These are phyloP conservation scores for Oreotrochilus melanogaster DNA, from an alignment of 2,113 vertebrate species.

Conservation along the genomic window DNA sequence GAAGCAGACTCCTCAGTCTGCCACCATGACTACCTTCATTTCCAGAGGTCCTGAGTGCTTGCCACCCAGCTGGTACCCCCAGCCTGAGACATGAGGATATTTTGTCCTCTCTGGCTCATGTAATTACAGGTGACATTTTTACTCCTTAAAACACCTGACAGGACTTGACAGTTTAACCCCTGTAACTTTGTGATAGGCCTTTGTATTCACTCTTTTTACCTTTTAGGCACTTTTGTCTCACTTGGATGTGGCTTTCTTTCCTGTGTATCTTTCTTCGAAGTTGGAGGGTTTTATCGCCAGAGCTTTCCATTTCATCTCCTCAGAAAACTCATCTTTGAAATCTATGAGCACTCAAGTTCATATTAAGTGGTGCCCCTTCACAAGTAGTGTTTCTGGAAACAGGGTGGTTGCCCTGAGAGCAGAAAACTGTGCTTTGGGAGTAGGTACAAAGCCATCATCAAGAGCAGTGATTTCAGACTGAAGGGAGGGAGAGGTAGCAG, in stretches of 20 bases:
- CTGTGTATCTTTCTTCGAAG: background rate
- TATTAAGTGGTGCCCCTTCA: background rate
- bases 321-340: constrained; percentile 5
- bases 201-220: background rate
- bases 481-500: background rate
- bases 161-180: background rate
- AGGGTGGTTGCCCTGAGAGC: background rate
- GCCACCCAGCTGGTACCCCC: background rate
- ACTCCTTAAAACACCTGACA: background rate
- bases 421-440: background rate
- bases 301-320: background rate
- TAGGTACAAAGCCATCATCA: background rate
- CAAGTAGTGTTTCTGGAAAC: background rate
- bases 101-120: background rate
- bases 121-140: background rate
- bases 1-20: background rate
- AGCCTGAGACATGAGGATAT: background rate
- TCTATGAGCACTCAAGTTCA: background rate
- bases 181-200: background rate
- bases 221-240: background rate
- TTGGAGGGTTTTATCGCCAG: background rate
- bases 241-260: background rate
- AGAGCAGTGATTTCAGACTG: background rate
- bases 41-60: background rate
- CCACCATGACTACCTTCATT: background rate